Evolutionary conservation across 2,113 vertebrate genomes (phyloP).

Genomic region (Eurypyga helias): DNA sequence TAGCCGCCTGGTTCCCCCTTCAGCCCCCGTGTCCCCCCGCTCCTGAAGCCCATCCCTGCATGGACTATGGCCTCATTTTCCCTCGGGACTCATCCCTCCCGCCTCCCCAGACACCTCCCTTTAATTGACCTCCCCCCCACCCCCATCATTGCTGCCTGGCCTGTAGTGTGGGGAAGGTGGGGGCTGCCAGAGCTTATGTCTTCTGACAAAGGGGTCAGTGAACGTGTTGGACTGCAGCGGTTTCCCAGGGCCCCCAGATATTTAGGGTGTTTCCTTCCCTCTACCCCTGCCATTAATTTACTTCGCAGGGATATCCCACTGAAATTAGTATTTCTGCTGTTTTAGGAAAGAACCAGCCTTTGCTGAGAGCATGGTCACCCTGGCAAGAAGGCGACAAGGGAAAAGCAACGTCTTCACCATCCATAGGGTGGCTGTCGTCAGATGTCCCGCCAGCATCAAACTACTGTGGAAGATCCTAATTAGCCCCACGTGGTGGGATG

Average conservation of each 20-base stretch:
- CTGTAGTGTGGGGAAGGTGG: rapidly evolving
- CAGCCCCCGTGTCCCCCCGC: rapidly evolving
- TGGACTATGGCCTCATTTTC: not conserved
- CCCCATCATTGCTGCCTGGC: not conserved
- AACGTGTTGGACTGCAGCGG: rapidly evolving
- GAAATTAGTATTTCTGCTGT: not conserved
- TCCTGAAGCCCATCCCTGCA: not conserved
- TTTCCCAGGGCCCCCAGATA: not conserved
- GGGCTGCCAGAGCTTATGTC: not conserved
- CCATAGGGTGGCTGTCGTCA: not conserved
- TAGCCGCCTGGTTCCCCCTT: rapidly evolving
- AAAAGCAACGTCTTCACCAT: not conserved
- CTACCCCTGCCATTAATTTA: rapidly evolving
- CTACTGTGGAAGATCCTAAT: not conserved
- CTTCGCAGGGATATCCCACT: not conserved
- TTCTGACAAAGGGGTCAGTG: not conserved
- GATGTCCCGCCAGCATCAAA: not conserved
- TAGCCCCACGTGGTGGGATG: not conserved
- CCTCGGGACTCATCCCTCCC: not conserved
- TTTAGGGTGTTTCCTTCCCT: rapidly evolving
- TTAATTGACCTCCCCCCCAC: not conserved
- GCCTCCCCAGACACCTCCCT: too few species aligned
- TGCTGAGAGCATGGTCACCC: not conserved
- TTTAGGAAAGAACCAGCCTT: not conserved
- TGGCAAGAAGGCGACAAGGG: not conserved